A percentile compares a stretch with the other conserved stretches of the same genome.
Evolutionary conservation across 2,113 vertebrate genomes (phyloP).

Genomic region (Cebidichthys violaceus): DNA sequence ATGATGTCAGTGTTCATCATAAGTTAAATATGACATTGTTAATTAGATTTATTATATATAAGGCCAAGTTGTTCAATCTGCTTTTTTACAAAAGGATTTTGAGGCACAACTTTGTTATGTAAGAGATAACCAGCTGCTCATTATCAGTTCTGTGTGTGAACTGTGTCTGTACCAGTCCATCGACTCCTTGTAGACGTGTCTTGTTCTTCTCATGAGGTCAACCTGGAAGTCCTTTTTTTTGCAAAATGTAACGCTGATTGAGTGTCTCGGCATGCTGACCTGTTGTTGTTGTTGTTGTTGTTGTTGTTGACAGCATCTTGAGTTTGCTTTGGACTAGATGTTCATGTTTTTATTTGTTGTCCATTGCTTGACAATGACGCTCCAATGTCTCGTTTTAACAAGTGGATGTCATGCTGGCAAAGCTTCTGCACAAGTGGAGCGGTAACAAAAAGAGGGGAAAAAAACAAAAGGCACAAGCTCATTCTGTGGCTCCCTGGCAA

Average conservation of each 20-base stretch:
- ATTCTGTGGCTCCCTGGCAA: conserved; percentile 56
- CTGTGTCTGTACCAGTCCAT: conserved; percentile 56
- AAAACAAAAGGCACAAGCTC: conserved; percentile 67
- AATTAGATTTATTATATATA: background rate
- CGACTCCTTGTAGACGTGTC: conserved; percentile 13
- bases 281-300: conserved; percentile 42
- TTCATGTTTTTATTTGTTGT: conserved; percentile 27
- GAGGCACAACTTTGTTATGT: background rate
- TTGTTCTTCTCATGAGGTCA: conserved; percentile 46
- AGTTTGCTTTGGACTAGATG: conserved; percentile 43
- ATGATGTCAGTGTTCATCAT: background rate
- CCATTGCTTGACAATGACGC: conserved; percentile 40
- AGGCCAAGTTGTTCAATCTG: background rate
- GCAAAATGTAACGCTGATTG: conserved; percentile 82
- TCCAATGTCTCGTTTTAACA: conserved; percentile 40
- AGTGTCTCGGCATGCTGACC: conserved; percentile 82
- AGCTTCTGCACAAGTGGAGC: conserved; percentile 64
- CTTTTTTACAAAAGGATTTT: background rate
- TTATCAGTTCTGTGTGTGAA: background rate
- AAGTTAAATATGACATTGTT: background rate
- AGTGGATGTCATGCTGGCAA: conserved; percentile 42
- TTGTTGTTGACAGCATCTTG: conserved; percentile 53
- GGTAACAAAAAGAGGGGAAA: background rate
- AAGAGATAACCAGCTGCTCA: background rate
- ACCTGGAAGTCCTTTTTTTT: conserved; percentile 10